Base-by-base conservation (phyloP, 2,888 invertebrate genomes). In the Tipula lateralis region DNA sequence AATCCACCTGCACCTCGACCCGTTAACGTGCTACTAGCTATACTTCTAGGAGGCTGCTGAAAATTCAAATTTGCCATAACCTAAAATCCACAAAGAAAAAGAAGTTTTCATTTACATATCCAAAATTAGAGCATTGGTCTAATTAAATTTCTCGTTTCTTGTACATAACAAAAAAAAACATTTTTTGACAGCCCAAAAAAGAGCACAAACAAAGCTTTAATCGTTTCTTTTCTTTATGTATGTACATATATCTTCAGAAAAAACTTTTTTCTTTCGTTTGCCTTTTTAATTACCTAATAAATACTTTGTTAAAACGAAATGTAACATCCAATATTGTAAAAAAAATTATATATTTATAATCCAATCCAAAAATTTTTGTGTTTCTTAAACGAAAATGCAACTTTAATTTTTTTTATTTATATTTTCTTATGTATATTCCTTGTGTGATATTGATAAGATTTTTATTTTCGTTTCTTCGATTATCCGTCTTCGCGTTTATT, bases 1-100 rank as follows among this genome's bases (percentile, higher is more conserved):
- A 93, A 93, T 86, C 92, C 92, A 89, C 93, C 92, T 88, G 92
- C 92, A 91, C 92, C 92, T 92, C 90, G 93, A 87, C 90, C 92
- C 88, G 92, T 92, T 89, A 94, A 92, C 90, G 93, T 93, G 88
- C 92, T 94, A 91, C 95, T 95, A 91, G 95, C 95, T 92, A 96
- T 94, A 93, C 95, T 96, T 92, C 96, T 94, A 91, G 96, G 96
- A 88, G 95, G 94, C 92, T 94, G 95, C 91, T 95, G 95, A 92
- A 96, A 96, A 93, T 96, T 96, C 94, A 96, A 93, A 93, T 96
- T 96, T 93, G 96, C 96, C 96, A 96, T 96, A 94, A 94, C 95
- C 95, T 93, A 91, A 87, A 13, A 66, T 24, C 66, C 24, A 66
- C 44, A 44, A 5, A 66, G 12, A 66, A 66, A 66, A 2, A 66